Evolutionary conservation across 2,113 vertebrate genomes (phyloP).

Genomic region (Mus pahari): DNA sequence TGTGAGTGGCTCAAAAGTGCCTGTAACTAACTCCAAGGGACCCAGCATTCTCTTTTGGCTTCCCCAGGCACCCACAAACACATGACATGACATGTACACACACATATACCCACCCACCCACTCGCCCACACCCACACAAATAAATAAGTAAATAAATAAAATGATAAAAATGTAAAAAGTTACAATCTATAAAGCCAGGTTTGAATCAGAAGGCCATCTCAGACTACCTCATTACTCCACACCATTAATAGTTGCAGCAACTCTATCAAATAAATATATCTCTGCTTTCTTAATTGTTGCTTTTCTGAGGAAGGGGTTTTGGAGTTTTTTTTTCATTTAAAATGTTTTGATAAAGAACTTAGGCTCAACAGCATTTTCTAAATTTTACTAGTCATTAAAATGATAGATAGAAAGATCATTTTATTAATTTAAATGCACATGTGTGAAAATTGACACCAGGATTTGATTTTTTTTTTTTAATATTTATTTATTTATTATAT

Average conservation of each 20-base stretch:
- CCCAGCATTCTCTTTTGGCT: not conserved
- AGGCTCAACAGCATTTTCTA: conserved; percentile 56
- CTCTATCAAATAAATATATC: conserved; percentile 49
- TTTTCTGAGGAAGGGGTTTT: conserved; percentile 4
- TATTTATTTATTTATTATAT: too few relatives aligned
- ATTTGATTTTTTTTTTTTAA: conserved; percentile 74
- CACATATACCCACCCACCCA: not conserved
- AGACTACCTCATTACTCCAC: conserved; percentile 9
- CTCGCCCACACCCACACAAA: not conserved
- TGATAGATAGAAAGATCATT: conserved; percentile 55
- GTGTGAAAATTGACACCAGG: conserved; percentile 48
- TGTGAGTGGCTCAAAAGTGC: too few relatives aligned
- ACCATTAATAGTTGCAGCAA: conserved; percentile 6
- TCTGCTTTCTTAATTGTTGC: conserved; percentile 60
- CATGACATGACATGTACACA: not conserved
- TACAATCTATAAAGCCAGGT: not conserved
- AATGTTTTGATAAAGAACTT: conserved; percentile 71
- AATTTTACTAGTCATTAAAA: conserved; percentile 70
- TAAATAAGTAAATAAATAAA: not conserved
- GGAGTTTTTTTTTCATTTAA: conserved; percentile 51
- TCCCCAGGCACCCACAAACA: not conserved
- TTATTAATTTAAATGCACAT: conserved; percentile 71
- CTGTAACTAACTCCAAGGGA: not conserved
- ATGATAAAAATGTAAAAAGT: not conserved
- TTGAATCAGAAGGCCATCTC: not conserved